Conservation (phyloP, 2,113 vertebrate genomes). For the Chunga burmeisteri region DNA sequence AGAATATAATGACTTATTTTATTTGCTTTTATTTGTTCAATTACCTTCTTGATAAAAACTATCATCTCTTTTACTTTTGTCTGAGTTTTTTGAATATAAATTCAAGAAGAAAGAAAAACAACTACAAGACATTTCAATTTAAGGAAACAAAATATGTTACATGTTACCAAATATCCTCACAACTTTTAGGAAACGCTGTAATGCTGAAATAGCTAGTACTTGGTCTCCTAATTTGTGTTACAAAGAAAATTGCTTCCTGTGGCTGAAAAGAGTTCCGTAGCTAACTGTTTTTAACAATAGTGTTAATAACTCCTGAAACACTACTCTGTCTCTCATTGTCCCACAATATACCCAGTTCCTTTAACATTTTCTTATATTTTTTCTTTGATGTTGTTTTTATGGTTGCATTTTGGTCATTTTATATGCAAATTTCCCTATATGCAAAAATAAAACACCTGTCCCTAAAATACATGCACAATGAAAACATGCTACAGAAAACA, state of each 20-base stretch:
- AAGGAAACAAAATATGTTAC: background rate
- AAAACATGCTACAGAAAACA: background rate
- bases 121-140: background rate
- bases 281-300: accelerated
- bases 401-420: background rate
- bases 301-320: background rate
- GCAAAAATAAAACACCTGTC: background rate
- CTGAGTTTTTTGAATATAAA: background rate
- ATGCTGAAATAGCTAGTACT: background rate
- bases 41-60: background rate
- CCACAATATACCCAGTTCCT: background rate
- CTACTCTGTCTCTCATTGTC: background rate
- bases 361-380: background rate
- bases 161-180: background rate
- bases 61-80: background rate
- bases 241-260: background rate
- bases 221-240: background rate
- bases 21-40: background rate
- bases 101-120: background rate
- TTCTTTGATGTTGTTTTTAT: background rate
- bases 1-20: background rate
- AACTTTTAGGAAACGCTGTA: background rate
- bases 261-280: background rate
- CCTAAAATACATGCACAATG: background rate
- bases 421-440: background rate